Conservation (phyloP, 2,797 vertebrate species). For the Gambusia yucatana region DNA sequence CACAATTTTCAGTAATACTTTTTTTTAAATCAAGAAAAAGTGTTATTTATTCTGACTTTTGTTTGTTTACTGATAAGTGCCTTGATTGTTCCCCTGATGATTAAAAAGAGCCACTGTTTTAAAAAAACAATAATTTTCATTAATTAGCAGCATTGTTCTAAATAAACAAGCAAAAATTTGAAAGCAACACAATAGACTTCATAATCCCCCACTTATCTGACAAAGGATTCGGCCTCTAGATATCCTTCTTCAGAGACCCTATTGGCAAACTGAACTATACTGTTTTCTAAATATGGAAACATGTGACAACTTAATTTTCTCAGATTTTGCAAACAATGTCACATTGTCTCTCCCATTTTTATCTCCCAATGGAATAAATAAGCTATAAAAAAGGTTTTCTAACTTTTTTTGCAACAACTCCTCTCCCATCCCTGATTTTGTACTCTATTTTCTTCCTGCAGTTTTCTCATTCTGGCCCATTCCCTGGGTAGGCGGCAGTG, state of each 20-base stretch:
- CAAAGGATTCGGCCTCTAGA: conserved; percentile 4
- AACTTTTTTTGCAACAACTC: conserved; percentile 25
- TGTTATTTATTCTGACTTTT: not conserved
- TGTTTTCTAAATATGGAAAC: conserved; percentile 11
- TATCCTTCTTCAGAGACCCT: conserved; percentile 5
- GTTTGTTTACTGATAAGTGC: not conserved
- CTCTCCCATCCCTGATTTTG: conserved; percentile 47
- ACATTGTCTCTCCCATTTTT: conserved; percentile 5
- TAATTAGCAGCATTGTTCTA: conserved; percentile 9
- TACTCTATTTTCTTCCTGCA: conserved; percentile 30
- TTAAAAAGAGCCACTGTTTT: not conserved
- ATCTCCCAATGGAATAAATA: conserved; percentile 47
- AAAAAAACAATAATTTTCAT: conserved; percentile 1
- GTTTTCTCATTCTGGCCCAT: conserved; percentile 52
- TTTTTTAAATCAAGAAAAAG: not conserved
- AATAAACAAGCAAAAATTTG: conserved; percentile 16
- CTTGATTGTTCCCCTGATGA: not conserved
- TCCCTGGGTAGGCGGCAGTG: conserved; percentile 57
- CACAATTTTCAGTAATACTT: not conserved
- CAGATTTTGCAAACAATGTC: conserved; percentile 6
- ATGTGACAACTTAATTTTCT: conserved; percentile 8
- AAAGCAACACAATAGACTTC: conserved; percentile 7
- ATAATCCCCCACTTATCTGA: conserved; percentile 5
- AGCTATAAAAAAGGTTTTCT: conserved; percentile 40
- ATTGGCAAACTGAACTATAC: not conserved